A percentile compares a stretch with the other conserved stretches of the same genome.
Conservation (phyloP, 1,140 invertebrate genomes). For the Drosophila prosaltans region DNA sequence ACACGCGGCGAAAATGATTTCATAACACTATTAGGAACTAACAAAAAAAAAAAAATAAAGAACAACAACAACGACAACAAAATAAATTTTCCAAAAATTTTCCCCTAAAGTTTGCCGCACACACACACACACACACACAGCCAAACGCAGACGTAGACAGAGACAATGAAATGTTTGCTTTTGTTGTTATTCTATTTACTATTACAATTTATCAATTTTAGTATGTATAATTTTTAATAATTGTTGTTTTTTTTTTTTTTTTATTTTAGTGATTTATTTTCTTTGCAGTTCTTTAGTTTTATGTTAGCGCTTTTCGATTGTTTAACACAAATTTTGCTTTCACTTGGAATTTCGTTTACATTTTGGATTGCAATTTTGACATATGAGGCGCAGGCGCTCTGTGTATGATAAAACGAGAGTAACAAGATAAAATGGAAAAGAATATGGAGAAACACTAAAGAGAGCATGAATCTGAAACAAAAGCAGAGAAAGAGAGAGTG, state of each 20-base stretch:
- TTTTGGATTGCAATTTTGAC: constrained; percentile 75
- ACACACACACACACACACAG: neutral
- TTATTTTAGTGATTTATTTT: constrained; percentile 22
- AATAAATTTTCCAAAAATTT: constrained; percentile 53
- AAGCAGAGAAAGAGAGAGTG: neutral
- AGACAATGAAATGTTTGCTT: neutral
- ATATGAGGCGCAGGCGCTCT: constrained; percentile 63
- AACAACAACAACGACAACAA: constrained; percentile 13
- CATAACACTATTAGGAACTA: constrained; percentile 32
- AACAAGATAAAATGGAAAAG: constrained; percentile 3
- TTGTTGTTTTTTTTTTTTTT: constrained; percentile 1
- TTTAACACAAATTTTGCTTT: constrained; percentile 62
- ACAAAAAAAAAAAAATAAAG: constrained; percentile 24
- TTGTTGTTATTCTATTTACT: neutral
- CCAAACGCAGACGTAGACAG: neutral
- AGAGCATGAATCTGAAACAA: neutral
- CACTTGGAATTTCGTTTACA: constrained; percentile 63
- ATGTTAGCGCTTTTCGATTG: constrained; percentile 21
- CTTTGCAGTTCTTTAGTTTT: constrained; percentile 11
- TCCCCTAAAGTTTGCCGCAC: constrained; percentile 6
- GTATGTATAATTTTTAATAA: neutral
- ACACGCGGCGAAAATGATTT: constrained; percentile 40
- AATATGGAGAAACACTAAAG: neutral
- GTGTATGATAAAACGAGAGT: neutral
- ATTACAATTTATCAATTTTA: neutral